These are phyloP conservation scores for Coronaproctus castanopsis DNA, from an alignment of 2,888 invertebrate genomes.

Conservation along the genomic window DNA sequence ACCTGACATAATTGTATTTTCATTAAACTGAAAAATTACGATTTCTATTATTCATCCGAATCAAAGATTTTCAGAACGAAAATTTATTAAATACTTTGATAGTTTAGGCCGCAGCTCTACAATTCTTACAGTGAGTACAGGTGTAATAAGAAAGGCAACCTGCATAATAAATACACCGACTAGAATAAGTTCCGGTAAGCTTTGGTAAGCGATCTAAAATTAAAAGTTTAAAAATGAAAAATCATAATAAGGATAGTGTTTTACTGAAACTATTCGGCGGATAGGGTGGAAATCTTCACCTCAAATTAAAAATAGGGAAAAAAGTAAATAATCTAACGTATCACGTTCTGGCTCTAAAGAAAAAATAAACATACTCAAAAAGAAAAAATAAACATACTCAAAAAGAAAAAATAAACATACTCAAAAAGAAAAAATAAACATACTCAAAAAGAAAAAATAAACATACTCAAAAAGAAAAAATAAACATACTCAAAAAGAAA, in stretches of 20 bases:
- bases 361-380: background rate
- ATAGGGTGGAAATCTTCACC: background rate
- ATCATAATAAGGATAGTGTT: background rate
- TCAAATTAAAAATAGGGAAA: background rate
- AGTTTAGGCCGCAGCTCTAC: background rate
- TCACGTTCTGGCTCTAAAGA: background rate
- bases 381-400: no score
- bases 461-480: background rate
- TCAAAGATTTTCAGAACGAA: background rate
- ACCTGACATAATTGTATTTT: background rate
- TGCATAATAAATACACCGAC: background rate
- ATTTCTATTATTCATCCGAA: background rate
- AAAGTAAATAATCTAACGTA: background rate
- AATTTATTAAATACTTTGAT: background rate
- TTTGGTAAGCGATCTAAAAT: background rate
- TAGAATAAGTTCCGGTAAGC: background rate
- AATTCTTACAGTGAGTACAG: background rate
- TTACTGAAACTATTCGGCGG: background rate
- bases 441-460: background rate
- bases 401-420: background rate
- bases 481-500: no score
- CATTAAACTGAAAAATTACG: background rate
- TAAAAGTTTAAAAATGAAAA: background rate
- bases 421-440: no score
- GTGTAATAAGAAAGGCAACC: background rate